These are phyloP conservation scores for Numenius arquata DNA, from an alignment of 2,113 vertebrate species.

Conservation along the genomic window DNA sequence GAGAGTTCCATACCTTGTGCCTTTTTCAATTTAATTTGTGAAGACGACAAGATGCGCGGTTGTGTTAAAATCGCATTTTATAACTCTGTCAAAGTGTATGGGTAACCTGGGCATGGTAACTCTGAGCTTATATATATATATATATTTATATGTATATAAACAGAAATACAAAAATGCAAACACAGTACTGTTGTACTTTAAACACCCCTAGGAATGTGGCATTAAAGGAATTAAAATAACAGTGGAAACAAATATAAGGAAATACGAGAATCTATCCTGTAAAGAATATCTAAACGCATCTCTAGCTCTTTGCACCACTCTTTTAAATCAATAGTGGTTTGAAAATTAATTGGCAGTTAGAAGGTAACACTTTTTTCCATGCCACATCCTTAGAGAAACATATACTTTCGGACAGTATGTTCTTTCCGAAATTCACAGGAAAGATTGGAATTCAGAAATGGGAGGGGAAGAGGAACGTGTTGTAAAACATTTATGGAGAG, in stretches of 20 bases:
- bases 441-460: not conserved
- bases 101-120: not conserved
- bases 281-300: not conserved
- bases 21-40: not conserved
- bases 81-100: not conserved
- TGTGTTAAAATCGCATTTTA: not conserved
- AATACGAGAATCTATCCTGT: not conserved
- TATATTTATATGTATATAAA: not conserved
- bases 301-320: not conserved
- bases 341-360: not conserved
- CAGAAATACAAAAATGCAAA: not conserved
- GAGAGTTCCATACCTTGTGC: not conserved
- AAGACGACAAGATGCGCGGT: not conserved
- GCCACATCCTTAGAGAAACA: not conserved
- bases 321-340: not conserved
- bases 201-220: not conserved
- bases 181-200: not conserved
- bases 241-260: not conserved
- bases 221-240: conserved; percentile 7
- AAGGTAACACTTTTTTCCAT: not conserved
- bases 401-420: not conserved
- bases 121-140: not conserved
- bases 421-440: not conserved
- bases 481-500: not conserved
- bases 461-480: not conserved